These are phyloP conservation scores for Lepidurus packardi DNA, from an alignment of 1,140 invertebrate genomes.

Conservation along the genomic window DNA sequence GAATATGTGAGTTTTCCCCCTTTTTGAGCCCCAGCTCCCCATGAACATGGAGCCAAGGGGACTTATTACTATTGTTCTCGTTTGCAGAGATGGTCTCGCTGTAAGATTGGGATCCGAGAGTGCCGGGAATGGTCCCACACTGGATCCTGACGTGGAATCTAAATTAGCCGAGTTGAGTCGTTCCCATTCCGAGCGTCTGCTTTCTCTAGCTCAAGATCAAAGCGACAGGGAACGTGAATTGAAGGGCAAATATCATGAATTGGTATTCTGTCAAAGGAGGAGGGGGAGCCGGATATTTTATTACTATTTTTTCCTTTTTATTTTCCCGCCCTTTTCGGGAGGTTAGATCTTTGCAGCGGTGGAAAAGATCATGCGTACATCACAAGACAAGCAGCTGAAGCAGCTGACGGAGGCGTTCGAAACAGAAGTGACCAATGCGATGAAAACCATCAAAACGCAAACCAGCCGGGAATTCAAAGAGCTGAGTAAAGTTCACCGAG, in stretches of 20 bases:
- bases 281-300: constrained; percentile 33
- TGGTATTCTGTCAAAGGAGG: constrained; percentile 41
- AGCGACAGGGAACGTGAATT: constrained; percentile 68
- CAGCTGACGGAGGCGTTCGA: constrained; percentile 61
- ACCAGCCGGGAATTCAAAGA: constrained; percentile 80
- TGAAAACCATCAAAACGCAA: constrained; percentile 71
- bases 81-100: neutral
- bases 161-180: constrained; percentile 51
- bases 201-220: constrained; percentile 63
- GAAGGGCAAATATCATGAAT: constrained; percentile 75
- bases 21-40: neutral
- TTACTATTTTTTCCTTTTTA: constrained; percentile 25
- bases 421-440: constrained; percentile 71
- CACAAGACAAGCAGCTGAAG: constrained; percentile 73
- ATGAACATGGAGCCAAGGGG: neutral
- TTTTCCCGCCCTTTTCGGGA: constrained; percentile 18
- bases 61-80: neutral
- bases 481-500: constrained; percentile 69
- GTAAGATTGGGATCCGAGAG: constrained; percentile 9
- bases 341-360: constrained; percentile 52
- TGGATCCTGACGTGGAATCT: constrained; percentile 42
- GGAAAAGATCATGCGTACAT: constrained; percentile 70
- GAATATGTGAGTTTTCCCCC: constrained; percentile 62
- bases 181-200: constrained; percentile 60
- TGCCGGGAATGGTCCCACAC: constrained; percentile 44